Percentiles rank a stretch among this genome's conserved stretches.
Conservation (phyloP, 2,797 vertebrate genomes). For the Podarcis siculus region DNA sequence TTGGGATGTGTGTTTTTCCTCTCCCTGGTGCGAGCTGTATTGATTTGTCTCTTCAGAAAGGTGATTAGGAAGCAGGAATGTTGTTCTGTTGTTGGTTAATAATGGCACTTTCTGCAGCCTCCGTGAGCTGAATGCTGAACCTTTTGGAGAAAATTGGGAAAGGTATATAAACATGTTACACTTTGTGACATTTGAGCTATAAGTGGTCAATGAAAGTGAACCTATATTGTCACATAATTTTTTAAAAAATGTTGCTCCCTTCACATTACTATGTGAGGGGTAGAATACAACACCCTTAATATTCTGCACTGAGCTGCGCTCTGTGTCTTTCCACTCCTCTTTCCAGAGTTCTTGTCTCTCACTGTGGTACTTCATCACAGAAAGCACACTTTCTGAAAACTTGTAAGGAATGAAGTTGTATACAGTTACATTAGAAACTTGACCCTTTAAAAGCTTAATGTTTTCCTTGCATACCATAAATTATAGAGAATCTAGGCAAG, state of each 20-base stretch:
- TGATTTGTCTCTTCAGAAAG: not conserved
- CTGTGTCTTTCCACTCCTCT: not conserved
- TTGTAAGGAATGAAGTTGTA: not conserved
- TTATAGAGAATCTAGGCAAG: conserved; percentile 11
- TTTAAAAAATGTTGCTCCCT: not conserved
- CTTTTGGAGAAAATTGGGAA: not conserved
- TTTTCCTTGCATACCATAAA: not conserved
- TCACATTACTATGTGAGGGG: not conserved
- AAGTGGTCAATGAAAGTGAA: not conserved
- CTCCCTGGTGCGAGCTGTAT: not conserved
- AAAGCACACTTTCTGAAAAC: not conserved
- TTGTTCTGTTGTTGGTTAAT: not conserved
- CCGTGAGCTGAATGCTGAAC: not conserved
- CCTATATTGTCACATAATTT: not conserved
- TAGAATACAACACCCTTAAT: not conserved
- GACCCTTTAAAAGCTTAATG: not conserved
- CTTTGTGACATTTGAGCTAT: not conserved
- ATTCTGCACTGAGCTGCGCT: not conserved
- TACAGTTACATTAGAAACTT: not conserved
- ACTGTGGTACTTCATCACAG: not conserved
- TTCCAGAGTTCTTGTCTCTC: not conserved
- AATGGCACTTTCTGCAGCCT: not conserved
- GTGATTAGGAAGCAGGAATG: not conserved
- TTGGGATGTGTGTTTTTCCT: not conserved
- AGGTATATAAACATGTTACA: not conserved